phyloP scores from a whole-genome alignment of 2,113 vertebrate species.

The Corydoras maculifer region DNA sequence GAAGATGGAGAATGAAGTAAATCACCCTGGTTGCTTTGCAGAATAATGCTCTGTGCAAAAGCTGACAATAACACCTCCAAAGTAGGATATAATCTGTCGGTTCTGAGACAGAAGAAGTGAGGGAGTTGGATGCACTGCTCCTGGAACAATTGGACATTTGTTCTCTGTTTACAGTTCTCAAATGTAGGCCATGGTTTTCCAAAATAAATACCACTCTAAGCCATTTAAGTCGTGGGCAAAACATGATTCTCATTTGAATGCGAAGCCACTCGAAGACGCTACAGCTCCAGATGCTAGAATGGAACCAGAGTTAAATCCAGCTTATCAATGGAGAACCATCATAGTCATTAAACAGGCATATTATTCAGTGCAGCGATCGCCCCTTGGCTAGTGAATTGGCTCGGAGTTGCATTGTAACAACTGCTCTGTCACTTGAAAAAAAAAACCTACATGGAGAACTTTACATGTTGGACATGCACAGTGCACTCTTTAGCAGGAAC shows the following conservation, averaged over 20 bases:
- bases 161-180: constrained; percentile 53
- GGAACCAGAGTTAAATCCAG: constrained; percentile 44
- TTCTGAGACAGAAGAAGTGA: constrained; percentile 56
- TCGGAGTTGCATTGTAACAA: constrained; percentile 51
- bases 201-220: constrained; percentile 62
- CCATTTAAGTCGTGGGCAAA: constrained; percentile 50
- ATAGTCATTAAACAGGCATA: constrained; percentile 46
- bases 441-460: constrained; percentile 49
- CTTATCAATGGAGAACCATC: constrained; percentile 59
- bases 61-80: constrained; percentile 58
- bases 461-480: constrained; percentile 38
- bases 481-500: constrained; percentile 55
- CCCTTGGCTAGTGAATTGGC: constrained; percentile 48
- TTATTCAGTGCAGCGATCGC: constrained; percentile 43
- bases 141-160: constrained; percentile 62
- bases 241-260: constrained; percentile 55
- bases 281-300: constrained; percentile 46
- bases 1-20: constrained; percentile 47
- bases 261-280: constrained; percentile 43
- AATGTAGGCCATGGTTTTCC: constrained; percentile 61
- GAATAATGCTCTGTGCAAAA: constrained; percentile 54
- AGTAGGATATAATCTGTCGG: constrained; percentile 62
- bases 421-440: constrained; percentile 53
- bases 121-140: constrained; percentile 52
- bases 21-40: constrained; percentile 56